Evolutionary conservation across 2,113 vertebrate genomes (phyloP).

Genomic region (Plectropomus leopardus): DNA sequence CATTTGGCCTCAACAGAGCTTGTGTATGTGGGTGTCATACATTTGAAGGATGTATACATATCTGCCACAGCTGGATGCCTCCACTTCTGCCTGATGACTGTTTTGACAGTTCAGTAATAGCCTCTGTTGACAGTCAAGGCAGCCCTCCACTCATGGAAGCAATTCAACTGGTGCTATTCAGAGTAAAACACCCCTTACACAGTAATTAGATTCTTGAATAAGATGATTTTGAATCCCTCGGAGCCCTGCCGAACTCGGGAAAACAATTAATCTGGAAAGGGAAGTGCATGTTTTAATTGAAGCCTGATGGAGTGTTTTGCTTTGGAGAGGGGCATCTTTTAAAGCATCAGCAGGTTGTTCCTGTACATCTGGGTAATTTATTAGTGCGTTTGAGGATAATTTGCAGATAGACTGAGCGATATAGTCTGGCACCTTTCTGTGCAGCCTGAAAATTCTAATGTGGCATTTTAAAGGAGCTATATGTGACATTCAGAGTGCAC

Average conservation of each 20-base stretch:
- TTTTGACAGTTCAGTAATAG: slow-evolving; percentile 81
- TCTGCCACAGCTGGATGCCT: slow-evolving; percentile 74
- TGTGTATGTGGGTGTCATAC: slow-evolving; percentile 47
- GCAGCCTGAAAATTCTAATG: slow-evolving; percentile 6
- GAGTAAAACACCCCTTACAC: slow-evolving; percentile 68
- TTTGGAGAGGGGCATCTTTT: slow-evolving; percentile 59
- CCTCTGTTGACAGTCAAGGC: slow-evolving; percentile 69
- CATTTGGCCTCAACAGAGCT: slow-evolving; percentile 33
- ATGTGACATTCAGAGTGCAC: no score
- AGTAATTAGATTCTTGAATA: slow-evolving; percentile 79
- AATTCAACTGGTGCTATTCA: slow-evolving; percentile 69
- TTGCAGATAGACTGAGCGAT: slow-evolving; percentile 30
- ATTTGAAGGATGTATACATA: slow-evolving; percentile 57
- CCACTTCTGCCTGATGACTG: slow-evolving; percentile 70
- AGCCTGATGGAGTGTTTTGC: slow-evolving; percentile 72
- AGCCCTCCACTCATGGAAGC: slow-evolving; percentile 51
- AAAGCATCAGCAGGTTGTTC: slow-evolving; percentile 49
- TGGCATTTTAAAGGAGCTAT: no score
- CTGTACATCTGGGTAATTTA: slow-evolving; percentile 66
- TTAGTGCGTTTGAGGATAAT: slow-evolving; percentile 37
- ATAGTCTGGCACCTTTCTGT: slow-evolving; percentile 1
- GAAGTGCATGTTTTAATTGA: slow-evolving; percentile 72
- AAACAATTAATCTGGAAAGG: slow-evolving; percentile 74
- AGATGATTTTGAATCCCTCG: slow-evolving; percentile 69
- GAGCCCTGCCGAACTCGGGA: slow-evolving; percentile 54